phyloP scores from a whole-genome alignment of 23 tunicate genomes.

The Styela plicata region DNA sequence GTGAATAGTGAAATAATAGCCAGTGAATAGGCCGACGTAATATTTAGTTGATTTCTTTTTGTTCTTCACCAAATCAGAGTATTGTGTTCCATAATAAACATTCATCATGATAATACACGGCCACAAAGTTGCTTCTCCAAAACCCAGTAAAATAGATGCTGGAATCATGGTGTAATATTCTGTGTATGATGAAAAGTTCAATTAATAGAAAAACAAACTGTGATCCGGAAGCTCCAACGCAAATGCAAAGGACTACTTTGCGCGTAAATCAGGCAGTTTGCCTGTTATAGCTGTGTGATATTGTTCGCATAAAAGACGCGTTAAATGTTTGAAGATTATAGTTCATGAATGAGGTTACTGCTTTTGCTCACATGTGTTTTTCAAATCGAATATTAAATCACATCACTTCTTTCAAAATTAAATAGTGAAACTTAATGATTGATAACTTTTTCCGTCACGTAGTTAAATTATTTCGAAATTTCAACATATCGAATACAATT shows the following conservation, averaged over 20 bases:
- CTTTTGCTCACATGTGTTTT: too few species aligned
- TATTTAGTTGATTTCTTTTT: not conserved
- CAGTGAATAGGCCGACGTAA: not conserved
- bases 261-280: not conserved
- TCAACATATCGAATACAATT: too few species aligned
- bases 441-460: too few species aligned
- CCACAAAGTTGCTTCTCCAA: conserved; percentile 27
- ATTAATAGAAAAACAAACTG: not conserved
- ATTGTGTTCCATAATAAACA: conserved; percentile 2
- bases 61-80: not conserved
- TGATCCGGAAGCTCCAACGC: too few species aligned
- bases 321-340: too few species aligned
- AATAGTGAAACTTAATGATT: too few species aligned
- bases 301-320: not conserved
- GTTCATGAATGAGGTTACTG: too few species aligned
- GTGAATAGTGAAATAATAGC: not conserved
- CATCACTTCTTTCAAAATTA: too few species aligned
- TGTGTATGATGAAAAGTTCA: not conserved
- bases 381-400: too few species aligned
- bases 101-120: conserved; percentile 18
- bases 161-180: conserved; percentile 34
- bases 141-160: conserved; percentile 18
- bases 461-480: too few species aligned
- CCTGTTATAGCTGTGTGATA: not conserved
- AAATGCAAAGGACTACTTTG: not conserved